Evolutionary conservation across 2,888 invertebrate genomes (phyloP).

Genomic region (Atrina japonica): DNA sequence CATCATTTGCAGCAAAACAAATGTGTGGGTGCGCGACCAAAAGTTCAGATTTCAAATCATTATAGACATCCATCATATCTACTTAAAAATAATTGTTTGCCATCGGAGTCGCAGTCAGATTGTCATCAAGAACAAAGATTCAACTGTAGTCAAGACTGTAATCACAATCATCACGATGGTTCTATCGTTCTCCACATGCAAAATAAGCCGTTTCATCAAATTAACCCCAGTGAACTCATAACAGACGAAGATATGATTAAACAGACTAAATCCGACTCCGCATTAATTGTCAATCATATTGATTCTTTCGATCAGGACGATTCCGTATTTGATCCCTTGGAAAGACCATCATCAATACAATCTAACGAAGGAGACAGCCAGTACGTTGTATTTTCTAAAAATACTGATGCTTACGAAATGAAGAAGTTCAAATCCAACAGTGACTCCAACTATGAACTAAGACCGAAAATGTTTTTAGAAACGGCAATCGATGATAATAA

Average conservation of each 20-base stretch:
- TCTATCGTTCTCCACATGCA: neutral
- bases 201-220: neutral
- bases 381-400: conserved; percentile 6
- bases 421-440: conserved; percentile 23
- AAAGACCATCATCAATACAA: too few relatives aligned
- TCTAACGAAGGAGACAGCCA: neutral
- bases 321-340: too few relatives aligned
- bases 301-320: too few relatives aligned
- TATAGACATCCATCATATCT: conserved; percentile 10
- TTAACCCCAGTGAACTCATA: too few relatives aligned
- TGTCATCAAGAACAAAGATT: conserved; percentile 5
- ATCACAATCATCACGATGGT: conserved; percentile 31
- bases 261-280: too few relatives aligned
- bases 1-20: conserved; percentile 12
- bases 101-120: conserved; percentile 5
- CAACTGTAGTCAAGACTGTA: conserved; percentile 9
- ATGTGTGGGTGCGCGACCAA: conserved; percentile 26
- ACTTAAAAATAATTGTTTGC: neutral
- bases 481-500: conserved; percentile 21
- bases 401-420: conserved; percentile 35
- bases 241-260: too few relatives aligned
- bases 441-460: conserved; percentile 8
- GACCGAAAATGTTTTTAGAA: conserved; percentile 7
- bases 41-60: conserved; percentile 24
- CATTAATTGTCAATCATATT: too few relatives aligned